Percentiles rank a stretch among this genome's conserved stretches.
Conservation (phyloP, 2,888 invertebrate genomes). For the Monoplex corrugatus region DNA sequence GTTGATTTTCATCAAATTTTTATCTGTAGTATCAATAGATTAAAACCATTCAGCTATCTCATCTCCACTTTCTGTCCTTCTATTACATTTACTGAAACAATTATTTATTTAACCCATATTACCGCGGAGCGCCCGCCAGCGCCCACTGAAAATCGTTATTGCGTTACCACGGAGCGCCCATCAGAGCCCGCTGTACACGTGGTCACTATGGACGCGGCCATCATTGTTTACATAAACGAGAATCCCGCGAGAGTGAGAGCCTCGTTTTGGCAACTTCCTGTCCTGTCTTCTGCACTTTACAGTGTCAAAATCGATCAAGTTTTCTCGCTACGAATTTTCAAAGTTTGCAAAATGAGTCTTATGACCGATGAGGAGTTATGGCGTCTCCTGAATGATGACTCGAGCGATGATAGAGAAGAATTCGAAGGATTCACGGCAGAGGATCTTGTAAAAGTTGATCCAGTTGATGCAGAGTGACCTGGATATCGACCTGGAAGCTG, state of each 20-base stretch:
- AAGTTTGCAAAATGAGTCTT: background rate
- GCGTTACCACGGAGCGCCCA: too few relatives aligned
- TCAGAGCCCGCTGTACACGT: too few relatives aligned
- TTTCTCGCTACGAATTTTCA: background rate
- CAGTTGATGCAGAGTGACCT: conserved; percentile 17
- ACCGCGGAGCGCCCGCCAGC: too few relatives aligned
- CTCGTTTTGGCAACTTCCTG: background rate
- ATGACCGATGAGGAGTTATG: background rate
- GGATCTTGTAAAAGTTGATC: background rate
- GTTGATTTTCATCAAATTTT: too few relatives aligned
- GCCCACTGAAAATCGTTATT: too few relatives aligned
- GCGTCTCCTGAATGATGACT: background rate
- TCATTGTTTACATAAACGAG: background rate
- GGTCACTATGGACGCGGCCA: background rate
- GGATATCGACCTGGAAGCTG: background rate
- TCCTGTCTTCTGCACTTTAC: too few relatives aligned
- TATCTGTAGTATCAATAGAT: too few relatives aligned
- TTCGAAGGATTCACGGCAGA: background rate
- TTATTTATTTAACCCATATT: too few relatives aligned
- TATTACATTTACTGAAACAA: too few relatives aligned
- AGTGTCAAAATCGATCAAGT: background rate
- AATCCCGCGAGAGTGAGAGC: background rate
- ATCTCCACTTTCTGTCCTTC: too few relatives aligned
- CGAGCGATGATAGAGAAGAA: background rate
- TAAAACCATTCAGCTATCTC: too few relatives aligned